Percentiles rank a stretch among this genome's conserved stretches.
Conservation (phyloP, 2,113 vertebrate species). For the Trogon surrucura region DNA sequence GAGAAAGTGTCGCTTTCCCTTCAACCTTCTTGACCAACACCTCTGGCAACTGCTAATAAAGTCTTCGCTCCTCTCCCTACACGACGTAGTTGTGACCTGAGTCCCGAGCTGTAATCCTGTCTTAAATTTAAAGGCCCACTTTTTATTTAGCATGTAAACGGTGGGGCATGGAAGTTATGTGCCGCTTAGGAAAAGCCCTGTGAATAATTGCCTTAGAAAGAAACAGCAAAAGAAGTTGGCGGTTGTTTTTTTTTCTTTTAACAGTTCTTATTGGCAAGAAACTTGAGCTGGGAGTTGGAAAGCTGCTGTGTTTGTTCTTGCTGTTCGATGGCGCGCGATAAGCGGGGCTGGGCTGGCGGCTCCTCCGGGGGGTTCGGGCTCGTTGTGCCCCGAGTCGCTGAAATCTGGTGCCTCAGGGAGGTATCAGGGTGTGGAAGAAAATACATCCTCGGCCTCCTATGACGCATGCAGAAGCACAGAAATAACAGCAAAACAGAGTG, state of each 20-base stretch:
- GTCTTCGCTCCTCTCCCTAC: not conserved
- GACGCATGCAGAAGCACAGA: no score
- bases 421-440: accelerated
- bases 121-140: not conserved
- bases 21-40: not conserved
- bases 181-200: not conserved
- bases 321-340: constrained; percentile 39
- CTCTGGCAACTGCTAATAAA: not conserved
- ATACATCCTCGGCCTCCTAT: accelerated
- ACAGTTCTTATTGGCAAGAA: constrained; percentile 50
- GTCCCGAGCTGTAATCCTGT: not conserved
- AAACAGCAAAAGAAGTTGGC: constrained; percentile 43
- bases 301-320: constrained; percentile 37
- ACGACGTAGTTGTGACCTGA: not conserved
- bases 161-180: not conserved
- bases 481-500: no score
- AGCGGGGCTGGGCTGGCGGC: not conserved
- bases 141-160: not conserved
- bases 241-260: not conserved
- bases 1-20: not conserved
- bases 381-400: not conserved
- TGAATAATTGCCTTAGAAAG: constrained; percentile 53
- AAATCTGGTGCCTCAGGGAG: not conserved
- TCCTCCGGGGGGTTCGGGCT: not conserved
- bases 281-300: constrained; percentile 18